These are phyloP conservation scores for Drosophila tanythrix DNA, from an alignment of 2,888 invertebrate species.

Conservation along the genomic window DNA sequence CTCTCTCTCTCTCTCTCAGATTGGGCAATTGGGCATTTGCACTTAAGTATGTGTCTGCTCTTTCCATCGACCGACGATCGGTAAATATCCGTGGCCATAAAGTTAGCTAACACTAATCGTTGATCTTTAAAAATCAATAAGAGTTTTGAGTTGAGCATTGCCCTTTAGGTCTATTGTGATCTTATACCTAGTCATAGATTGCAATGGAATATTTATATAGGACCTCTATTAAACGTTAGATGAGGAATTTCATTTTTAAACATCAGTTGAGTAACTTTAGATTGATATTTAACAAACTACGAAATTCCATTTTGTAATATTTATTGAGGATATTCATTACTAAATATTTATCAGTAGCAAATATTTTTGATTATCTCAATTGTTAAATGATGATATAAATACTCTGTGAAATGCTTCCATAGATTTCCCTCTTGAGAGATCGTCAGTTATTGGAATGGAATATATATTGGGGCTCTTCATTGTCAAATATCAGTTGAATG, in stretches of 20 bases:
- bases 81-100: slow-evolving; percentile 41
- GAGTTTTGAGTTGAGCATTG: background rate
- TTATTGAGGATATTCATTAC: too few species aligned
- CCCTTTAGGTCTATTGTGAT: background rate
- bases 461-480: background rate
- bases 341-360: background rate
- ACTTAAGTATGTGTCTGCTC: slow-evolving; percentile 51
- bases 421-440: background rate
- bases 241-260: background rate
- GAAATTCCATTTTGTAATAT: background rate
- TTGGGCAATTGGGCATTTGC: slow-evolving; percentile 13
- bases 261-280: background rate
- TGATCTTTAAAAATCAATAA: slow-evolving; percentile 6
- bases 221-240: background rate
- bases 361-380: background rate
- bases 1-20: background rate
- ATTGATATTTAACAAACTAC: background rate
- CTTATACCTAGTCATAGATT: background rate
- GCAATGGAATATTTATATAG: background rate
- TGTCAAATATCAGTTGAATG: background rate
- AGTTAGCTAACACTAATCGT: slow-evolving; percentile 7
- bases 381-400: background rate
- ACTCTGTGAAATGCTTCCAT: background rate
- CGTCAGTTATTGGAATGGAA: background rate
- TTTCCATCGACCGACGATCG: slow-evolving; percentile 32